phyloP scores from a whole-genome alignment of 2,888 invertebrate species.

The Sericinus montela region DNA sequence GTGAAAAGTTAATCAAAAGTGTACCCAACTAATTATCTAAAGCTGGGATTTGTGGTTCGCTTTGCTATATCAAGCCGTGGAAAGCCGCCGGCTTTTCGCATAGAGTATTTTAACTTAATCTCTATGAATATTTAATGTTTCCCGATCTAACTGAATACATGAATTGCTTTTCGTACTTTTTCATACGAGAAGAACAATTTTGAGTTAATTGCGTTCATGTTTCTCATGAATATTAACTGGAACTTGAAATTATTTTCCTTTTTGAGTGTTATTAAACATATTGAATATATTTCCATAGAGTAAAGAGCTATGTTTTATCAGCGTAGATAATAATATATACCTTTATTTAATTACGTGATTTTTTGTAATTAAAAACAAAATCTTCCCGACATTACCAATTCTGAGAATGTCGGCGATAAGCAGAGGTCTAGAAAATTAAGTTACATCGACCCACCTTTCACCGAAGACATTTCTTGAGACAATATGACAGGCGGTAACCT shows the following conservation, averaged over 20 bases:
- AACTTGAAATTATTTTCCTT: not conserved
- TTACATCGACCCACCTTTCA: no score
- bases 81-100: conserved; percentile 30
- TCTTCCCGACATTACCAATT: no score
- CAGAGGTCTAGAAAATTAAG: no score
- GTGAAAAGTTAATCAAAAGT: conserved; percentile 33
- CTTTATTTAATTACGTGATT: no score
- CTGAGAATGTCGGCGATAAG: no score
- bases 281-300: no score
- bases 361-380: no score
- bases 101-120: conserved; percentile 54
- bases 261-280: not conserved
- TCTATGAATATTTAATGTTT: conserved; percentile 29
- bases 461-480: no score
- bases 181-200: conserved; percentile 7
- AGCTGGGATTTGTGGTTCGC: conserved; percentile 38
- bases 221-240: not conserved
- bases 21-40: conserved; percentile 46
- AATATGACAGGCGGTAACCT: no score
- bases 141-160: not conserved
- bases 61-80: not conserved
- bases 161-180: conserved; percentile 12
- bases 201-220: conserved; percentile 11
- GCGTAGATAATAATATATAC: no score
- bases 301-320: no score